Base-by-base conservation (phyloP, 2,113 vertebrate genomes). In the Brienomyrus brachyistius region DNA sequence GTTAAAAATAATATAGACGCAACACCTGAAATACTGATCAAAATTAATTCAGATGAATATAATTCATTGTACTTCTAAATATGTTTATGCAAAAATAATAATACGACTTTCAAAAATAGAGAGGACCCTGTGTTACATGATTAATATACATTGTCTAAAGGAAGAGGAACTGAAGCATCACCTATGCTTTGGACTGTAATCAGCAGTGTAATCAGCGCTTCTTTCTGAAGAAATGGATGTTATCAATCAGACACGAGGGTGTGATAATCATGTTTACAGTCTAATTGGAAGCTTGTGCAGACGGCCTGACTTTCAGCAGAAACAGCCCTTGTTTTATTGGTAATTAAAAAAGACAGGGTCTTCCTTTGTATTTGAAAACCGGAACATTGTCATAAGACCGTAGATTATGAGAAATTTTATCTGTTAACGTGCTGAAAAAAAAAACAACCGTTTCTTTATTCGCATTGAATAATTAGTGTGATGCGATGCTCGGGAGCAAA, bases 91-190 rank as follows among this genome's bases (percentile, higher is more conserved):
- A 89, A 31, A 52, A 51, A 35, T 89, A 77, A 77, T 80, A 80
- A 27, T 89, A 43, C 27, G 23, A 89, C 56, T 59, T 51, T 43
- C 51, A 84, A 89, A 89, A 59, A 83, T 27, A 84, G 52, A 89
- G 80, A 62, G 10, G 80, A 59, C 77, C 89, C 54, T 89, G 52
- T 84, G 51, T 89, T 84, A 83, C 27, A 56, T 84, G 80, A 89
- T 89, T 89, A 89, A 90, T 87, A 87, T 87, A 62, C 66, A 87
- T 51, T 90, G 89, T 62, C 84, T 87, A 90, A 87, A 87, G 31
- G 62, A 47, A 77, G 17, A 31, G 47, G 31, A 87, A 89, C 87
- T 90, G 80, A 48, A 87, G 86, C 66, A 47, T 66, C 77, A 80
- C 86, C 47, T 47, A 74, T 80, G 31, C 70, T 87, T 90, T 77